Conservation (phyloP, 2,888 invertebrate species). For the Pseudococcus viburni region DNA sequence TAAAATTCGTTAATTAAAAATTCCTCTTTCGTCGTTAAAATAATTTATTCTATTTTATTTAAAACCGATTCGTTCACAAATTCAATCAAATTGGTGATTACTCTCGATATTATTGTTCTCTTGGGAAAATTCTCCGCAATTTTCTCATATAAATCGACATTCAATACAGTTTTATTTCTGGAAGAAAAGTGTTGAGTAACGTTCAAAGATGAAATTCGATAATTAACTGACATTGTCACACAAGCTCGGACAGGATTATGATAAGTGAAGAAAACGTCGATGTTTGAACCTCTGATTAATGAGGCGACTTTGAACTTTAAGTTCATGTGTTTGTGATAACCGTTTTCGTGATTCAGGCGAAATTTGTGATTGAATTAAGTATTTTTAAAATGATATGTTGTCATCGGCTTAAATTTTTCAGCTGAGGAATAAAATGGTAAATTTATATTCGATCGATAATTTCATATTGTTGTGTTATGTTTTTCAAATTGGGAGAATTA, state of each 20-base stretch:
- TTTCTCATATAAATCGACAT: too few relatives aligned
- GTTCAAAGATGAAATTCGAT: background rate
- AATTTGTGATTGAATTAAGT: background rate
- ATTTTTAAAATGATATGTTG: background rate
- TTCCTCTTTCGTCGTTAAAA: too few relatives aligned
- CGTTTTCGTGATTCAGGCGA: background rate
- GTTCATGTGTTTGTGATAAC: conserved; percentile 27
- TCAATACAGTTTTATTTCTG: too few relatives aligned
- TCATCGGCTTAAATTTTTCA: background rate
- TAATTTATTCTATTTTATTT: too few relatives aligned
- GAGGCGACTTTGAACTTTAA: conserved; percentile 20
- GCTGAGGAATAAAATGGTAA: background rate
- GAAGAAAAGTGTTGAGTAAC: too few relatives aligned
- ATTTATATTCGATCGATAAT: background rate
- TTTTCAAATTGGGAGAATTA: background rate
- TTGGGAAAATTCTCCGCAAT: too few relatives aligned
- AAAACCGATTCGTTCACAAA: too few relatives aligned
- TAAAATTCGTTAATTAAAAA: too few relatives aligned
- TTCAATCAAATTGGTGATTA: too few relatives aligned
- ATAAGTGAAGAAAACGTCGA: background rate
- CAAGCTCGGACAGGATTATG: conserved; percentile 12
- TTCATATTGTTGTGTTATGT: too few relatives aligned
- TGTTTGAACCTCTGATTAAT: conserved; percentile 4
- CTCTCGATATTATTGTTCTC: too few relatives aligned
- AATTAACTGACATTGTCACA: conserved; percentile 13